phyloP scores from a whole-genome alignment of 2,888 invertebrate species.

The Dusona sp. region DNA sequence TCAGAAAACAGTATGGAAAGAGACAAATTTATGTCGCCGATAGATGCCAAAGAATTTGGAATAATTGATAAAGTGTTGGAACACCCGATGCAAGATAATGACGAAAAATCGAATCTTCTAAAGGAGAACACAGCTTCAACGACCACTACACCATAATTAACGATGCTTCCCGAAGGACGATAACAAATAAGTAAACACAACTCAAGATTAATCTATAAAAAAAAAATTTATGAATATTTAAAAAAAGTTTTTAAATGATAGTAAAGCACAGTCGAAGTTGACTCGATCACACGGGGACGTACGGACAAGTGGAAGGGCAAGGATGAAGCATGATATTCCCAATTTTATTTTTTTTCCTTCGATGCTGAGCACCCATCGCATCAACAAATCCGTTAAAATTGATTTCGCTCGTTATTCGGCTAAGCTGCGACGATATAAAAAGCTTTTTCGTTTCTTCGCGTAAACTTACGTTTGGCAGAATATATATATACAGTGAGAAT shows the following conservation, averaged over 20 bases:
- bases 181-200: constrained; percentile 49
- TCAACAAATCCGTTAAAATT: constrained; percentile 38
- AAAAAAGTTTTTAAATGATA: constrained; percentile 70
- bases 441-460: constrained; percentile 59
- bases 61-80: constrained; percentile 97
- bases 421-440: constrained; percentile 29
- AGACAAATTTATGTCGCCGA: constrained; percentile 97
- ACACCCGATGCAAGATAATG: constrained; percentile 87
- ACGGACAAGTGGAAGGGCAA: constrained; percentile 29
- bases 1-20: constrained; percentile 95
- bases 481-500: background rate
- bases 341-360: constrained; percentile 22
- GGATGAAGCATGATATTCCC: constrained; percentile 55
- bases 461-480: constrained; percentile 69
- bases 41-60: constrained; percentile 96
- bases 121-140: constrained; percentile 50
- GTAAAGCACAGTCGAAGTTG: constrained; percentile 72
- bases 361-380: constrained; percentile 58
- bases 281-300: constrained; percentile 60
- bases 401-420: constrained; percentile 45
- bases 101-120: constrained; percentile 63
- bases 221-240: constrained; percentile 80
- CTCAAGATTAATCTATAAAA: constrained; percentile 65
- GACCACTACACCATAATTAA: constrained; percentile 51
- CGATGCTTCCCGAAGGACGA: constrained; percentile 35